Percentiles rank a stretch among this genome's conserved stretches.
phyloP scores from a whole-genome alignment of 1,140 invertebrate genomes.

The Telenomus remus region DNA sequence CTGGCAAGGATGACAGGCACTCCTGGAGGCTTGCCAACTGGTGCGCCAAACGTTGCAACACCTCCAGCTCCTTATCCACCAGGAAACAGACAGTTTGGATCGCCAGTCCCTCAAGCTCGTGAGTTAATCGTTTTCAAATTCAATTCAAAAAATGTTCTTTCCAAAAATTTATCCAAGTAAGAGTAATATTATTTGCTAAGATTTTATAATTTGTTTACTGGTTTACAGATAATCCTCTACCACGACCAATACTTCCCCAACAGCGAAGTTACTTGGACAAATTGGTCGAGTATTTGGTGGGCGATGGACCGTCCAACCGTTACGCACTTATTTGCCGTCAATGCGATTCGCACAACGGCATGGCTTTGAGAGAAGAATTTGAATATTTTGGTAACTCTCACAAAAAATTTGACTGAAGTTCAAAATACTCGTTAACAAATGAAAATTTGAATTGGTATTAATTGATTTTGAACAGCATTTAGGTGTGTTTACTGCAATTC shows the following conservation, averaged over 20 bases:
- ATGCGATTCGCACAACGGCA: slow-evolving; percentile 96
- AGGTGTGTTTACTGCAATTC: slow-evolving; percentile 91
- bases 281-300: slow-evolving; percentile 94
- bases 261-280: slow-evolving; percentile 87
- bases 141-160: not conserved
- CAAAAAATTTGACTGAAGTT: not conserved
- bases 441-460: not conserved
- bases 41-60: slow-evolving; percentile 22
- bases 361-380: slow-evolving; percentile 97
- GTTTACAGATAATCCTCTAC: slow-evolving; percentile 64
- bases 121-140: slow-evolving; percentile 49
- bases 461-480: slow-evolving; percentile 77
- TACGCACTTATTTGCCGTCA: slow-evolving; percentile 95
- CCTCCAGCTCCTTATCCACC: slow-evolving; percentile 51
- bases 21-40: slow-evolving; percentile 46
- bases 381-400: slow-evolving; percentile 85
- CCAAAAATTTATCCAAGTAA: too few species aligned
- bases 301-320: slow-evolving; percentile 95
- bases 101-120: slow-evolving; percentile 59
- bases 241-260: slow-evolving; percentile 75
- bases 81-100: slow-evolving; percentile 58
- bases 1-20: slow-evolving; percentile 36
- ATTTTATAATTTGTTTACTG: too few species aligned
- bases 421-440: slow-evolving; percentile 1
- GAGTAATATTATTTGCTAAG: too few species aligned